Evolutionary conservation across 2,888 invertebrate species (phyloP).

Genomic region (Ischnus inquisitorius): DNA sequence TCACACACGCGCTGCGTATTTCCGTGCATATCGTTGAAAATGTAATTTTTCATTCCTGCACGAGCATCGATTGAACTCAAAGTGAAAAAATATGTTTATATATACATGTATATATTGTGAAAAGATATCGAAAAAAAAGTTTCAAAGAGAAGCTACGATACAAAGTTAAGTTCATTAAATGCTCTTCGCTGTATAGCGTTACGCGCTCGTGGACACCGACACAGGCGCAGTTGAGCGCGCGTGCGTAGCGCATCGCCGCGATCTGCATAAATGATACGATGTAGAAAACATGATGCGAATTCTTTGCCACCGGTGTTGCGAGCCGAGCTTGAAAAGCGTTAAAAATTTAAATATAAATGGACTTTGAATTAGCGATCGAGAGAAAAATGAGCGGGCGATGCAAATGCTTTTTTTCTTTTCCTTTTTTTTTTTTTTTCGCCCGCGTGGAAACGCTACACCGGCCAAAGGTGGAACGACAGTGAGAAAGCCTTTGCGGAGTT

Average conservation of each 20-base stretch:
- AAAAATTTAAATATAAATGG: conserved; percentile 71
- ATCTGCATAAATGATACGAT: conserved; percentile 55
- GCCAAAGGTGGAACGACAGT: conserved; percentile 36
- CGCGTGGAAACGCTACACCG: conserved; percentile 36
- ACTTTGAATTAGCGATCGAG: conserved; percentile 67
- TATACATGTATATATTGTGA: no score
- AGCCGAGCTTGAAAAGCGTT: conserved; percentile 29
- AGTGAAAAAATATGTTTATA: neutral
- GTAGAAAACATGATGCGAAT: conserved; percentile 38
- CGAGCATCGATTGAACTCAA: neutral
- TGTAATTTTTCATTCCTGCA: conserved; percentile 36
- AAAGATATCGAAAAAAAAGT: neutral
- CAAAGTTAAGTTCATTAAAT: conserved; percentile 4
- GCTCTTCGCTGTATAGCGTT: neutral
- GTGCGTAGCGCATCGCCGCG: neutral
- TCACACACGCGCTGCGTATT: neutral
- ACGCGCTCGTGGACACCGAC: neutral
- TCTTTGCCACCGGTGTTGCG: conserved; percentile 49
- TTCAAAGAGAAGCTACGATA: neutral
- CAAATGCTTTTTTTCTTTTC: conserved; percentile 41
- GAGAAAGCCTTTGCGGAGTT: conserved; percentile 55
- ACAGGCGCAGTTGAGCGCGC: neutral
- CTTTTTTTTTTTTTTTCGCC: no score
- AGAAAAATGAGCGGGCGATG: conserved; percentile 67
- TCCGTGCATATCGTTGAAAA: neutral